Conservation (phyloP, 2,888 invertebrate species). For the Cryptus viduatorius region DNA sequence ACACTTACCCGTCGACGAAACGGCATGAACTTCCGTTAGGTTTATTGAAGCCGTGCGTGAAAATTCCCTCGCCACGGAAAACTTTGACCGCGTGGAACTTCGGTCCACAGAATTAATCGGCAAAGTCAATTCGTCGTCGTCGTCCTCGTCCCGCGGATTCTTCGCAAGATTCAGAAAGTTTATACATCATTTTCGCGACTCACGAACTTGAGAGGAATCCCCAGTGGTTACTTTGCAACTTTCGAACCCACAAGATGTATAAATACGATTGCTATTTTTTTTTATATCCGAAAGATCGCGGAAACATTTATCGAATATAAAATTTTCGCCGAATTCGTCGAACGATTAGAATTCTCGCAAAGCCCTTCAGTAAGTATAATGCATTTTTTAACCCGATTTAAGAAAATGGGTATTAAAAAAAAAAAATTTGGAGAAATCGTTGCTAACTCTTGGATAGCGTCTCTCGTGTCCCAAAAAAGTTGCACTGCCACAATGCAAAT, state of each 20-base stretch:
- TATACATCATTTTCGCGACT: slow-evolving; percentile 12
- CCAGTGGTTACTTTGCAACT: neutral
- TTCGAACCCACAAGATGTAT: neutral
- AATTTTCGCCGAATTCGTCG: neutral
- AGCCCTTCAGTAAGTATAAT: neutral
- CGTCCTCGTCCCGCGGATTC: slow-evolving; percentile 14
- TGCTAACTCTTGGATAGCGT: too few relatives aligned
- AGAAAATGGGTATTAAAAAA: too few relatives aligned
- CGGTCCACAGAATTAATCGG: slow-evolving; percentile 2
- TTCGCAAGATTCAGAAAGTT: slow-evolving; percentile 35
- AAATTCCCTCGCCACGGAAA: slow-evolving; percentile 14
- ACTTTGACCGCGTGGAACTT: slow-evolving; percentile 26
- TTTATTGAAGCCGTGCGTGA: slow-evolving; percentile 23
- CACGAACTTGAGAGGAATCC: neutral
- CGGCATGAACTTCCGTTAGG: slow-evolving; percentile 67
- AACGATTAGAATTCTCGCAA: neutral
- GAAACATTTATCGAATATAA: neutral
- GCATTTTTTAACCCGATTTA: neutral
- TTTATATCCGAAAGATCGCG: neutral
- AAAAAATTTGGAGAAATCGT: too few relatives aligned
- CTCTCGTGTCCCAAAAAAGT: slow-evolving; percentile 5
- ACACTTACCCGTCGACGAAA: slow-evolving; percentile 88
- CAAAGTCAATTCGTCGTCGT: slow-evolving; percentile 15
- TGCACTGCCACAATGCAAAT: slow-evolving; percentile 5
- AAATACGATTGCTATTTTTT: neutral